phyloP scores from a whole-genome alignment of 2,797 vertebrate species.

The Eupleurogrammus muticus region DNA sequence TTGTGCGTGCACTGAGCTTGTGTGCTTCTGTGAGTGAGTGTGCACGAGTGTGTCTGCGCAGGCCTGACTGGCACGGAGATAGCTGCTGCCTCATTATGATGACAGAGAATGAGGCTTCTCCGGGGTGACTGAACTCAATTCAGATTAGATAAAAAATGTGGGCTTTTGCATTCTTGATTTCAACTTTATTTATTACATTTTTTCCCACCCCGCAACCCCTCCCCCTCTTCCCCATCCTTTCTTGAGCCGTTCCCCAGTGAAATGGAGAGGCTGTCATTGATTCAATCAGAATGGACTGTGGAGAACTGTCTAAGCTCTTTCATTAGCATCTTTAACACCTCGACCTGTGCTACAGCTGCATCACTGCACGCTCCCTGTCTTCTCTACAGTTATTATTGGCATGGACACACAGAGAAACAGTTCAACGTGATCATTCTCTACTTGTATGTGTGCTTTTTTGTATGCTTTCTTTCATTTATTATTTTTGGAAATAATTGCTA shows the following conservation, averaged over 20 bases:
- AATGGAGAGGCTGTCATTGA: conserved; percentile 27
- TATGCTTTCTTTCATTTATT: not conserved
- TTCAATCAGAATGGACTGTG: conserved; percentile 34
- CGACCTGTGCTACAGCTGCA: conserved; percentile 30
- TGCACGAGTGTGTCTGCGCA: conserved; percentile 31
- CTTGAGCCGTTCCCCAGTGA: conserved; percentile 20
- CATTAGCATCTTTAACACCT: conserved; percentile 53
- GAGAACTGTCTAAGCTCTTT: conserved; percentile 42
- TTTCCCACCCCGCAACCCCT: too few species aligned
- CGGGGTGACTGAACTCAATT: conserved; percentile 65
- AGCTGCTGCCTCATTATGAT: conserved; percentile 65
- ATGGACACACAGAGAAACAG: not conserved
- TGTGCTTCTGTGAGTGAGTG: conserved; percentile 50
- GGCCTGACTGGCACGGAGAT: conserved; percentile 52
- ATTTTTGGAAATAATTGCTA: too few species aligned
- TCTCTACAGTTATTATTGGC: not conserved
- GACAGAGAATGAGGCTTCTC: conserved; percentile 63
- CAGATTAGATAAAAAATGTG: conserved; percentile 52
- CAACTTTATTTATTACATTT: conserved; percentile 40
- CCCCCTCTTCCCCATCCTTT: conserved; percentile 8
- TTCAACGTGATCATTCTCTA: not conserved
- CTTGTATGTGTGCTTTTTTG: not conserved
- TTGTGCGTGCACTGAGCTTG: conserved; percentile 42
- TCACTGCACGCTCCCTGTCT: not conserved
- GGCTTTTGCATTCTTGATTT: conserved; percentile 56